Evolutionary conservation across 2,113 vertebrate species (phyloP).

Genomic region (Nothocercus julius): DNA sequence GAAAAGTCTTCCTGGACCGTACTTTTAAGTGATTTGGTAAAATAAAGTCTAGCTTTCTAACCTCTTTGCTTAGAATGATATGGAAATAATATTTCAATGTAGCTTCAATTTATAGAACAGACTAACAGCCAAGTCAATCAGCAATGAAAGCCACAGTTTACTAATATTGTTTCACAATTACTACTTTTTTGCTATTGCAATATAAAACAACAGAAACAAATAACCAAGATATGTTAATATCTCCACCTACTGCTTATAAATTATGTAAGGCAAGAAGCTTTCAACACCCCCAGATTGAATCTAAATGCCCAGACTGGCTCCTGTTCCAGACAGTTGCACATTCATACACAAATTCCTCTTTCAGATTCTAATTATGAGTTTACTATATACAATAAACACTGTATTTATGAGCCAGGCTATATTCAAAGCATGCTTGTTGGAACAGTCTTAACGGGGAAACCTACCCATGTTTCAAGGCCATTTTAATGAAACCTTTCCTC

Average conservation of each 20-base stretch:
- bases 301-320: background rate
- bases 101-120: background rate
- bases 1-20: background rate
- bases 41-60: background rate
- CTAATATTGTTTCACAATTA: conserved; percentile 23
- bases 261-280: conserved; percentile 43
- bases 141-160: background rate
- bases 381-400: background rate
- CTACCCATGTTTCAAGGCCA: conserved; percentile 80
- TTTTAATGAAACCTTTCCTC: conserved; percentile 81
- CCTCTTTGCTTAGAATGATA: background rate
- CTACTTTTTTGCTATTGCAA: background rate
- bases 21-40: background rate
- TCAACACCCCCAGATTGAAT: background rate
- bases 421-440: background rate
- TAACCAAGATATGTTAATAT: background rate
- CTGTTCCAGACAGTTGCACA: background rate
- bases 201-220: conserved; percentile 17
- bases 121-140: background rate
- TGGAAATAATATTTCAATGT: background rate
- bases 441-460: conserved; percentile 7
- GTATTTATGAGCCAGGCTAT: background rate
- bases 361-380: background rate
- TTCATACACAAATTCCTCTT: background rate
- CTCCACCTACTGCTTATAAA: conserved; percentile 1